Evolutionary conservation across 2,113 vertebrate genomes (phyloP).

Genomic region (Nothoprocta pentlandii): DNA sequence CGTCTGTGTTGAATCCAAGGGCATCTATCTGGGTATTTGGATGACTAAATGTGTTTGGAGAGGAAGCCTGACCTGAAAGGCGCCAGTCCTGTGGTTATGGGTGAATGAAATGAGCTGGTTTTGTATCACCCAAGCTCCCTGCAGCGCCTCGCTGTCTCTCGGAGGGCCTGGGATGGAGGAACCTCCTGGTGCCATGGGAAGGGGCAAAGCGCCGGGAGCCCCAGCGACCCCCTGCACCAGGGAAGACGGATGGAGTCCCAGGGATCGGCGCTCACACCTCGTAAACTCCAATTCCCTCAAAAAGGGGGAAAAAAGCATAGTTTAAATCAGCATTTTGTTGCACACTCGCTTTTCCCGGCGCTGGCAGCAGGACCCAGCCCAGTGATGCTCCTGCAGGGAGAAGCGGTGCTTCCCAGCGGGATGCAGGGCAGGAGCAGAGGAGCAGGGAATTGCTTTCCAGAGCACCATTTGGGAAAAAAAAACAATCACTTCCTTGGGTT

Average conservation of each 20-base stretch:
- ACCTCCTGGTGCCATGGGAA: neutral
- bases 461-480: neutral
- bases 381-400: neutral
- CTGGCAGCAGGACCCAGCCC: neutral
- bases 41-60: neutral
- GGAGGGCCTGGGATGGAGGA: neutral
- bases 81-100: neutral
- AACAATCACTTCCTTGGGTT: neutral
- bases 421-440: neutral
- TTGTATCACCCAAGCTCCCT: neutral
- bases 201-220: neutral
- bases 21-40: neutral
- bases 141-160: neutral
- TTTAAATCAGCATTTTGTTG: neutral
- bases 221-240: fast-evolving
- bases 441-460: neutral
- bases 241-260: neutral
- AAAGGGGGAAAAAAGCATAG: fast-evolving
- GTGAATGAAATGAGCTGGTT: neutral
- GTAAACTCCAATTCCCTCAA: neutral
- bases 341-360: fast-evolving
- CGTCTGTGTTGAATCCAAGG: neutral
- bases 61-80: neutral
- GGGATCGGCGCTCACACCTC: neutral
- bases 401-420: neutral